Evolutionary conservation across 2,113 vertebrate genomes (phyloP), one percentile per base, ranked within the genome.

Genomic region (Boleophthalmus pectinirostris): DNA sequence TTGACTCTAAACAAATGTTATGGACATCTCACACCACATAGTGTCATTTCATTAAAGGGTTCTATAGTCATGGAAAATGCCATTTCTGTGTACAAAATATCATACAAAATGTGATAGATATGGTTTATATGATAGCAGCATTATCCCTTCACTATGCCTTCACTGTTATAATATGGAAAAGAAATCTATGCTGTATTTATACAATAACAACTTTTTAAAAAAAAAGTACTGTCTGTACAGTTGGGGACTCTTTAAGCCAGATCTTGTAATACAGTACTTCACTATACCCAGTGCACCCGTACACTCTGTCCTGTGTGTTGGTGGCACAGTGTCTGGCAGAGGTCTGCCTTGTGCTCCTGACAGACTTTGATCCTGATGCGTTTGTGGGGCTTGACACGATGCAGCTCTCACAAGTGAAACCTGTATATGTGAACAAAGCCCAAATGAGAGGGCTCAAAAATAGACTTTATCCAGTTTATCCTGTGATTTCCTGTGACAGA

Each of bases 1-100:
- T 91, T 69, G 1, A 86, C 79, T 91, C 79, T 84, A 92, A 94
- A 93, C 90, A 92, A 33, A 49, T 56, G 47, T 68, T 85, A 87
- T 85, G 86, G 85, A 86, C 80, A 88, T 70, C 38, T 72, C 69
- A 58, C 78, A 73, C 69, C 46, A 16, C 23, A 14, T 13, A 1
- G n/a, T 46, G 58, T 61, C 72, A 73, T 4, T 14, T 53, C 43
- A 61, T 14, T 33, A 33, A 29, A 29, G 15, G 25, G 9, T 21
- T 35, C 16, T 35, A 12, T 16, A 68, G 56, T 6, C 24, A 7
- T 54, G 1, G 14, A 25, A 13, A 25, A 58, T 25, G n/a, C 12
- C 54, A 57, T 24, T 10, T 10, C 23, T 25, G 56, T 58, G 23
- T 24, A 25, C 56, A 58, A 58, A 58, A 58, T 58, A 58, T 58